phyloP scores from a whole-genome alignment of 2,113 vertebrate genomes.

The Muscicapa adusta region DNA sequence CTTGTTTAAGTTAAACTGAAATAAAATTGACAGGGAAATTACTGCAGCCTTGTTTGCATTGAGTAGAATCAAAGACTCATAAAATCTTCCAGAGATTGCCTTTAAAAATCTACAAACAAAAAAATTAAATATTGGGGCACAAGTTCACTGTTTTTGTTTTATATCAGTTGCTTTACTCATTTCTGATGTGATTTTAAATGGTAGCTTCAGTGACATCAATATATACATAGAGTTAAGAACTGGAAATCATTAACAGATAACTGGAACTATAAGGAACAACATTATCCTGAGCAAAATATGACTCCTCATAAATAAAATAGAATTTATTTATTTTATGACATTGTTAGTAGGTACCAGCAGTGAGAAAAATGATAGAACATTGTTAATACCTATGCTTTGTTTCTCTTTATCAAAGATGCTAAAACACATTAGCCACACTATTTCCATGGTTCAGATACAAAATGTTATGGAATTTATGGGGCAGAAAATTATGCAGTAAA shows the following conservation, averaged over 20 bases:
- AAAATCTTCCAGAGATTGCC: background rate
- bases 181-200: background rate
- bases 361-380: background rate
- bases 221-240: background rate
- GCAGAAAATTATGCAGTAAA: conserved; percentile 8
- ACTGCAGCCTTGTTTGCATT: background rate
- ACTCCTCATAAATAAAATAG: background rate
- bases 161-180: background rate
- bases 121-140: background rate
- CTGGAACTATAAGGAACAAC: background rate
- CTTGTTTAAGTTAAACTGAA: background rate
- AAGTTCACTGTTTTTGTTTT: background rate
- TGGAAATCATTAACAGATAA: background rate
- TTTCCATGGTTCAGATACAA: background rate
- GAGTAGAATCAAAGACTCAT: background rate
- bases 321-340: background rate
- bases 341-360: background rate
- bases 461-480: background rate
- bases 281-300: background rate
- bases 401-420: background rate
- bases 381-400: background rate
- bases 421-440: background rate
- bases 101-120: background rate
- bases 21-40: background rate
- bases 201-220: background rate